A percentile compares a stretch with the other conserved stretches of the same genome.
Conservation (phyloP, 1,140 invertebrate genomes). For the Proctacanthus coquilletti region DNA sequence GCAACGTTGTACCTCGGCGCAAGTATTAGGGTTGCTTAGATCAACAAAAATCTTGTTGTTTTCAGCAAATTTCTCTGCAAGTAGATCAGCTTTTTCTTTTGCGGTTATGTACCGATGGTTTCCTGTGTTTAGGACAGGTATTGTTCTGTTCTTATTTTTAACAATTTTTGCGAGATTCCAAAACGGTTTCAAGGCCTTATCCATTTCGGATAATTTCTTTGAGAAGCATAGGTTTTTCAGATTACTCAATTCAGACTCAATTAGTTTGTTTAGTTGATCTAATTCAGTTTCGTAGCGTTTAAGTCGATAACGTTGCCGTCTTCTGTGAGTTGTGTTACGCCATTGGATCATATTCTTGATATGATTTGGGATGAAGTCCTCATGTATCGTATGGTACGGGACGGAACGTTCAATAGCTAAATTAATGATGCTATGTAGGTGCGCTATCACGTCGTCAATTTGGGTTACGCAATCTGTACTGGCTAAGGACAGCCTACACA, state of each 20-base stretch:
- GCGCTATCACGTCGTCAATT: not conserved
- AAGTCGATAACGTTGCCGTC: not conserved
- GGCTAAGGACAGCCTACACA: not conserved
- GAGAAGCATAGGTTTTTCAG: not conserved
- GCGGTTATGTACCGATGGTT: not conserved
- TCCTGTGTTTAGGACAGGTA: not conserved
- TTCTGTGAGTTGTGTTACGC: not conserved
- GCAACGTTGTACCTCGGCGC: not conserved
- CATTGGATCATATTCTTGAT: not conserved
- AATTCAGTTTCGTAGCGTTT: not conserved
- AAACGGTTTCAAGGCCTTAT: not conserved
- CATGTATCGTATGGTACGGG: too few species aligned
- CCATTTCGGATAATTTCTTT: not conserved
- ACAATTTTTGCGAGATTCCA: not conserved
- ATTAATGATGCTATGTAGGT: not conserved
- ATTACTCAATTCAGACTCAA: not conserved
- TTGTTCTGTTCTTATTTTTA: not conserved
- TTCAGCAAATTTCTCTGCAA: not conserved
- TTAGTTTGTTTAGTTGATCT: not conserved
- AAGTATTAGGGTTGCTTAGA: not conserved
- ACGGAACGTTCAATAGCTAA: not conserved
- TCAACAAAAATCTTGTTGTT: not conserved
- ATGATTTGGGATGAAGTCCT: not conserved
- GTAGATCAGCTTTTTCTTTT: not conserved
- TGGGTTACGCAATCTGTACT: not conserved